Percentiles rank a stretch among this genome's conserved stretches.
These are phyloP conservation scores for Campylomormyrus tamandua DNA, from an alignment of 2,113 vertebrate species.

Conservation along the genomic window DNA sequence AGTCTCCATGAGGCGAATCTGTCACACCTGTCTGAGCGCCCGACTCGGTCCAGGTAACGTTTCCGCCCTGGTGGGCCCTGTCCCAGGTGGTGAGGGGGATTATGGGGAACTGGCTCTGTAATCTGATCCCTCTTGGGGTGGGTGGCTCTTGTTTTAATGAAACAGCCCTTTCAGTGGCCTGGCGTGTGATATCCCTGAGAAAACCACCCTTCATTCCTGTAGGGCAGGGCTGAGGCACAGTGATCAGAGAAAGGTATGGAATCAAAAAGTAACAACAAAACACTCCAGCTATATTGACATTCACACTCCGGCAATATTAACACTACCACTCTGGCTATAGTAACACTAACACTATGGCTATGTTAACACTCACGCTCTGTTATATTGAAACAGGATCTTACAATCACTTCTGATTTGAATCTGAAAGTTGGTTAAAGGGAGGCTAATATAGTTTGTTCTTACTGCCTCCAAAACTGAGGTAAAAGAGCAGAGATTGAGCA, in stretches of 20 bases:
- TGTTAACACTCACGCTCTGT: background rate
- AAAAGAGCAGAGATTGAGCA: background rate
- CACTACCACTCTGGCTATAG: background rate
- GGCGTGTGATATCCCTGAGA: conserved; percentile 67
- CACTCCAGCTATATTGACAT: background rate
- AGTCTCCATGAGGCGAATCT: background rate
- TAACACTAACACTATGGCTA: too few species aligned
- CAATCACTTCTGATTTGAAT: background rate
- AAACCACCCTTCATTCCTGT: conserved; percentile 37
- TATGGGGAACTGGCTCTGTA: background rate
- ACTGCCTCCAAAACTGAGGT: background rate
- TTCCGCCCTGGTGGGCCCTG: background rate
- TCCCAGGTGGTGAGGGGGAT: background rate
- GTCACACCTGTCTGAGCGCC: background rate
- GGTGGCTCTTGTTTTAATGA: conserved; percentile 41
- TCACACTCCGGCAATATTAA: too few species aligned
- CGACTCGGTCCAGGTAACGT: background rate
- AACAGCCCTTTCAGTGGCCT: conserved; percentile 52
- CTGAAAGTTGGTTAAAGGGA: background rate
- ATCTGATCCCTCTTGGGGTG: background rate
- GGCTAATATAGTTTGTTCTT: background rate
- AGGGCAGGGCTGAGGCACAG: conserved; percentile 17
- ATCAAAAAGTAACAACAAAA: background rate
- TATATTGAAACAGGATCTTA: background rate
- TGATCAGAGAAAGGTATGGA: conserved; percentile 35